Evolutionary conservation across 1,140 invertebrate genomes (phyloP).

Genomic region (Lithobius niger): DNA sequence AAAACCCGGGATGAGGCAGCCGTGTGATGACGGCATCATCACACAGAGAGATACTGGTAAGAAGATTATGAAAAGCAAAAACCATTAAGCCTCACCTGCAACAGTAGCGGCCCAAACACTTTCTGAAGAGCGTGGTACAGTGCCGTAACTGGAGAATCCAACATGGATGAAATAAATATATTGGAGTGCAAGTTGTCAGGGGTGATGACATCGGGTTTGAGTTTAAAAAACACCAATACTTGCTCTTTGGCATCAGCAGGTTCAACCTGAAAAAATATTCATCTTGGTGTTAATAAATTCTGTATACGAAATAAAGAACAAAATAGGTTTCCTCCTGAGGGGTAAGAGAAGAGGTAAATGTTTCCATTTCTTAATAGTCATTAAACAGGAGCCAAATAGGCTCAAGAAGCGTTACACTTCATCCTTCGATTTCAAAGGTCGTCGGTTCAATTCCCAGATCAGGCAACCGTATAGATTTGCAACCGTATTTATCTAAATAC

Average conservation of each 20-base stretch:
- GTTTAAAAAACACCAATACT: slow-evolving; percentile 42
- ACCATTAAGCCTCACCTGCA: slow-evolving; percentile 27
- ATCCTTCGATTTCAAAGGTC: no score
- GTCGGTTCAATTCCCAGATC: no score
- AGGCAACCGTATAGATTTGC: no score
- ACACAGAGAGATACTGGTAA: no score
- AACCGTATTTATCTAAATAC: no score
- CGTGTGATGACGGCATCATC: no score
- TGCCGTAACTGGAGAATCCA: slow-evolving; percentile 40
- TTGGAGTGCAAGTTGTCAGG: slow-evolving; percentile 38
- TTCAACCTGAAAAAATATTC: slow-evolving; percentile 25
- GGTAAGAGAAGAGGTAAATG: neutral
- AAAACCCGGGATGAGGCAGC: no score
- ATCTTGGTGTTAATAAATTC: no score
- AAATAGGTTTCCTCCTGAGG: slow-evolving; percentile 1
- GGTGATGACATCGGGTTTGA: slow-evolving; percentile 38
- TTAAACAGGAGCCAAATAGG: no score
- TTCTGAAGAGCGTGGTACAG: slow-evolving; percentile 42
- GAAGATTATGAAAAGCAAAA: neutral
- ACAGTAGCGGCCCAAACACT: slow-evolving; percentile 34
- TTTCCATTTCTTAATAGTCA: no score
- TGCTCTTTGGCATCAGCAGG: slow-evolving; percentile 27
- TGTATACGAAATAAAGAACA: slow-evolving; percentile 8
- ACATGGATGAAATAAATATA: slow-evolving; percentile 40
- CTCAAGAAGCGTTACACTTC: no score